These are phyloP conservation scores for Drymonia ruficornis DNA, from an alignment of 2,888 invertebrate genomes.

Conservation along the genomic window DNA sequence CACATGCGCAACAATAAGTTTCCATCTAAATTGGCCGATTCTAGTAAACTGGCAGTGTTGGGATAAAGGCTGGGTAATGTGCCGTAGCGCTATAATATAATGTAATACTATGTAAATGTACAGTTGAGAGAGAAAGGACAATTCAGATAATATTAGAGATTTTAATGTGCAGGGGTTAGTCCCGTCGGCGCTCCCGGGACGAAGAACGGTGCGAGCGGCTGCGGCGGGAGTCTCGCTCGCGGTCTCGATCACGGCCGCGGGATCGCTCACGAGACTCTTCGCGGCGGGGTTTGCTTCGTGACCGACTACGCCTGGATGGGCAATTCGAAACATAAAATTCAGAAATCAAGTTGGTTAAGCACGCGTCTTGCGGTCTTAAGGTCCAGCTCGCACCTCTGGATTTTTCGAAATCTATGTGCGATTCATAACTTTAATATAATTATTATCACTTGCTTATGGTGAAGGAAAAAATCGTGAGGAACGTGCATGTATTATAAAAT, in stretches of 20 bases:
- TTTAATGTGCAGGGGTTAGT: constrained; percentile 42
- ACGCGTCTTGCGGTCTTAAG: too few relatives aligned
- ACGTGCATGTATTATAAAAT: too few relatives aligned
- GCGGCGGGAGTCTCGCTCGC: constrained; percentile 64
- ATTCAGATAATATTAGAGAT: constrained; percentile 12
- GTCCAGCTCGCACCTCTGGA: too few relatives aligned
- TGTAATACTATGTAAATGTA: constrained; percentile 13
- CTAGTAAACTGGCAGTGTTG: background rate
- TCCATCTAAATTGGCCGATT: background rate
- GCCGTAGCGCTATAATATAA: constrained; percentile 6
- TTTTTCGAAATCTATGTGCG: too few relatives aligned
- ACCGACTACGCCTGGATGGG: constrained; percentile 57
- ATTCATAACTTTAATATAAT: too few relatives aligned
- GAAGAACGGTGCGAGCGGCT: constrained; percentile 70
- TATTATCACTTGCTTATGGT: too few relatives aligned
- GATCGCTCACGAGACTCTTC: constrained; percentile 64
- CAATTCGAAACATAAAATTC: background rate
- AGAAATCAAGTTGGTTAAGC: too few relatives aligned
- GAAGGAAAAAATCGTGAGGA: too few relatives aligned
- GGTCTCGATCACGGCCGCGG: constrained; percentile 58
- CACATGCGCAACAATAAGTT: background rate
- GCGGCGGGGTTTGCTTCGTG: constrained; percentile 64
- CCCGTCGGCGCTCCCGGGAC: constrained; percentile 70
- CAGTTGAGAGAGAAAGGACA: constrained; percentile 23
- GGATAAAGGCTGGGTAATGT: background rate